A percentile compares a stretch with the other conserved stretches of the same genome.
Evolutionary conservation across 2,888 invertebrate genomes (phyloP).

Genomic region (Drosophila sordidapex): DNA sequence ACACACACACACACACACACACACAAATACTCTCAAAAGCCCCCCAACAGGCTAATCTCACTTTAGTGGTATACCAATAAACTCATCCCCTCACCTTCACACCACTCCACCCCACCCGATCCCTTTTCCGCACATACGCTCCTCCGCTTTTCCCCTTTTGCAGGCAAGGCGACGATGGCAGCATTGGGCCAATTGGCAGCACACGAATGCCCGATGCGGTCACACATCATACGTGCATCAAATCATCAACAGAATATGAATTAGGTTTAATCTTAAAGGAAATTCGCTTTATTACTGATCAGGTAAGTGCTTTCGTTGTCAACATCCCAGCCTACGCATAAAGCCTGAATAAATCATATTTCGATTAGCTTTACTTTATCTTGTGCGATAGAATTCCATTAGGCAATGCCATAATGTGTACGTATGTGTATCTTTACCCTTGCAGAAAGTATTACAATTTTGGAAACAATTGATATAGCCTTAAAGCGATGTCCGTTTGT

Average conservation of each 20-base stretch:
- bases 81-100: slow-evolving; percentile 16
- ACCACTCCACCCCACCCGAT: not conserved
- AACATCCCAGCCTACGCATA: slow-evolving; percentile 2
- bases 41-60: slow-evolving; percentile 31
- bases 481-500: not conserved
- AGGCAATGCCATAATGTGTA: not conserved
- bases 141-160: slow-evolving; percentile 25
- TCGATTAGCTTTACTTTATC: slow-evolving; percentile 14
- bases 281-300: slow-evolving; percentile 95
- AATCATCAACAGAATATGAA: slow-evolving; percentile 94
- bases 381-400: not conserved
- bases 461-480: not conserved
- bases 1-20: not conserved
- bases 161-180: slow-evolving; percentile 85
- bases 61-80: slow-evolving; percentile 38
- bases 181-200: slow-evolving; percentile 87
- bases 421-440: not conserved
- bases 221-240: slow-evolving; percentile 93
- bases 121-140: slow-evolving; percentile 53
- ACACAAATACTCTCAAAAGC: slow-evolving; percentile 4
- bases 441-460: not conserved
- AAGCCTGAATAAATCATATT: slow-evolving; percentile 29
- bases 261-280: slow-evolving; percentile 97
- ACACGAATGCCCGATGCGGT: slow-evolving; percentile 91
- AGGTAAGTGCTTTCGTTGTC: slow-evolving; percentile 86